Evolutionary conservation across 1,140 invertebrate species (phyloP).

Genomic region (Macrostomum lignano): DNA sequence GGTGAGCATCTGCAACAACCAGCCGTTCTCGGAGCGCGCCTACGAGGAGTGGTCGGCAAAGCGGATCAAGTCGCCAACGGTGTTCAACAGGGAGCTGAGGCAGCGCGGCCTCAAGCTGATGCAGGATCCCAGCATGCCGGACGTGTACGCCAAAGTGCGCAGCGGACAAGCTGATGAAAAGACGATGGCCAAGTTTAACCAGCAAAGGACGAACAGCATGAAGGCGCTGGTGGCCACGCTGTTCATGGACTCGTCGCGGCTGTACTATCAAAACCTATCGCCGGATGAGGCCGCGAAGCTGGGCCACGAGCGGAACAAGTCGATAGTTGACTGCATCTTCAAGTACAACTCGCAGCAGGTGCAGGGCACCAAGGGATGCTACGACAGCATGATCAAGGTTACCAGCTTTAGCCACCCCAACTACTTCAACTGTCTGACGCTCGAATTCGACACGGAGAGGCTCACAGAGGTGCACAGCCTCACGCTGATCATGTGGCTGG

Average conservation of each 20-base stretch:
- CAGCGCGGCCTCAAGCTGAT: too few relatives aligned
- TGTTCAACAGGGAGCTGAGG: conserved; percentile 1
- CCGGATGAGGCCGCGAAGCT: background rate
- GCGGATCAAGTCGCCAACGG: conserved; percentile 1
- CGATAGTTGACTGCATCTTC: too few relatives aligned
- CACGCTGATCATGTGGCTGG: background rate
- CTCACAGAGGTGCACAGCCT: background rate
- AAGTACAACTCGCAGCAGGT: too few relatives aligned
- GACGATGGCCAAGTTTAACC: too few relatives aligned
- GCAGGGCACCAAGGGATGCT: background rate
- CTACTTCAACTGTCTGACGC: conserved; percentile 6
- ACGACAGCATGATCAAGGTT: background rate
- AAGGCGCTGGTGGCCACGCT: background rate
- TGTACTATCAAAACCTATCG: background rate
- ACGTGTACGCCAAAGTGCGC: too few relatives aligned
- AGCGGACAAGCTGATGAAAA: too few relatives aligned
- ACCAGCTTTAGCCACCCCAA: background rate
- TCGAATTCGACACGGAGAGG: background rate
- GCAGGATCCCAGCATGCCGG: too few relatives aligned
- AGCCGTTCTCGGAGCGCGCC: conserved; percentile 3
- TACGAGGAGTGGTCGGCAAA: background rate
- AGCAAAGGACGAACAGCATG: background rate
- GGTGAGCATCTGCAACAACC: conserved; percentile 3
- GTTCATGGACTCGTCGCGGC: background rate
- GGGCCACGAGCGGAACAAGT: background rate